A percentile compares a stretch with the other conserved stretches of the same genome.
Conservation (phyloP, 2,113 vertebrate species). For the Phyllopteryx taeniolatus region DNA sequence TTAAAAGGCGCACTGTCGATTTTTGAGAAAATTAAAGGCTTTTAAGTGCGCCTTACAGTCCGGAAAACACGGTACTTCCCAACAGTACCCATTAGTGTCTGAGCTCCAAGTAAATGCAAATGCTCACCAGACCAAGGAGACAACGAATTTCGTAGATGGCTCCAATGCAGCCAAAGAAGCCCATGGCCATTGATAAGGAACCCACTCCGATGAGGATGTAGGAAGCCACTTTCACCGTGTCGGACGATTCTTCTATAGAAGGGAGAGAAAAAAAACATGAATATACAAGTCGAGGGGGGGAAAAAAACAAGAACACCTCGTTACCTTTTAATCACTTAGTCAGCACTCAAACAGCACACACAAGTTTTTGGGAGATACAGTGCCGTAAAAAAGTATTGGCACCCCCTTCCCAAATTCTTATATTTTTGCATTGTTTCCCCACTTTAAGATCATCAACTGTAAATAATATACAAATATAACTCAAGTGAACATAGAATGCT, state of each 20-base stretch:
- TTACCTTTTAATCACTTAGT: background rate
- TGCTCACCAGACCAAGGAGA: slow-evolving; percentile 87
- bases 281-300: background rate
- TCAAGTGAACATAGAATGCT: too few relatives aligned
- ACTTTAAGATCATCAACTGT: too few relatives aligned
- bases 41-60: too few relatives aligned
- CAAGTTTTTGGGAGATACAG: too few relatives aligned
- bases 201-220: slow-evolving; percentile 82
- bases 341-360: too few relatives aligned
- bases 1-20: too few relatives aligned
- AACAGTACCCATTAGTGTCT: background rate
- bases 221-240: slow-evolving; percentile 74
- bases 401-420: too few relatives aligned
- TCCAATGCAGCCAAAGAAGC: slow-evolving; percentile 89
- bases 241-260: slow-evolving; percentile 78
- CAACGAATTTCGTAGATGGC: slow-evolving; percentile 88
- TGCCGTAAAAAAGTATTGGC: too few relatives aligned
- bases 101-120: background rate
- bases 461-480: too few relatives aligned
- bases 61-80: too few relatives aligned
- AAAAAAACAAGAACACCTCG: slow-evolving; percentile 10
- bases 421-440: too few relatives aligned
- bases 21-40: too few relatives aligned
- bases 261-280: background rate
- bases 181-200: slow-evolving; percentile 84